Conservation (phyloP, 1,140 invertebrate genomes). For the Notospermus geniculatus region DNA sequence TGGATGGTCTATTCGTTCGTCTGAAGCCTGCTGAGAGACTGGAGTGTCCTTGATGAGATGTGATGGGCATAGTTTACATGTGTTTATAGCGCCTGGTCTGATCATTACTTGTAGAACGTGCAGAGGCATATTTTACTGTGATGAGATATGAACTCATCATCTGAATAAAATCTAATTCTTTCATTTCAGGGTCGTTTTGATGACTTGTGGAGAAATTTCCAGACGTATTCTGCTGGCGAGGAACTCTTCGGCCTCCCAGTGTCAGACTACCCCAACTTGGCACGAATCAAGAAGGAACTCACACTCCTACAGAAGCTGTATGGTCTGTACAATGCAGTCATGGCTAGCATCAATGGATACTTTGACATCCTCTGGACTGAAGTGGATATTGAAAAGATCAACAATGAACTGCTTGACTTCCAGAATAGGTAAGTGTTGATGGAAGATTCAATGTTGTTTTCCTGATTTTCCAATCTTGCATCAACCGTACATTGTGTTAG, state of each 20-base stretch:
- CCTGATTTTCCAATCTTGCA: conserved; percentile 70
- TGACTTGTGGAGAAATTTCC: conserved; percentile 85
- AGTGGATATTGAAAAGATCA: conserved; percentile 92
- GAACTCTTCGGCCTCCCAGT: conserved; percentile 83
- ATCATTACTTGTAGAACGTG: too few species aligned
- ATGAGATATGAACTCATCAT: too few species aligned
- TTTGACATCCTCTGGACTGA: conserved; percentile 93
- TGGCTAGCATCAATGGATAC: conserved; percentile 87
- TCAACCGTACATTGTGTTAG: background rate
- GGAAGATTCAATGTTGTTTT: background rate
- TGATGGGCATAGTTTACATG: too few species aligned
- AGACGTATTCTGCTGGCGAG: conserved; percentile 85
- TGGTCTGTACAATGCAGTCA: conserved; percentile 84
- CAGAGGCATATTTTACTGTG: too few species aligned
- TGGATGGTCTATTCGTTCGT: too few species aligned
- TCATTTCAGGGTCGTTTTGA: conserved; percentile 75
- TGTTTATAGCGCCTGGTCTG: too few species aligned
- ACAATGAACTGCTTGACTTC: conserved; percentile 91
- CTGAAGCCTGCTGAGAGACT: too few species aligned
- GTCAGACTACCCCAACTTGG: conserved; percentile 84
- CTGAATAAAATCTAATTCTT: background rate
- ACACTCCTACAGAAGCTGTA: conserved; percentile 89
- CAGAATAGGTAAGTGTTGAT: conserved; percentile 57
- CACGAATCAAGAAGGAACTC: conserved; percentile 84
- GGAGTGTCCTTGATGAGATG: too few species aligned